These are phyloP conservation scores for Pomacea maculata DNA, from an alignment of 1,140 invertebrate genomes.

Conservation along the genomic window DNA sequence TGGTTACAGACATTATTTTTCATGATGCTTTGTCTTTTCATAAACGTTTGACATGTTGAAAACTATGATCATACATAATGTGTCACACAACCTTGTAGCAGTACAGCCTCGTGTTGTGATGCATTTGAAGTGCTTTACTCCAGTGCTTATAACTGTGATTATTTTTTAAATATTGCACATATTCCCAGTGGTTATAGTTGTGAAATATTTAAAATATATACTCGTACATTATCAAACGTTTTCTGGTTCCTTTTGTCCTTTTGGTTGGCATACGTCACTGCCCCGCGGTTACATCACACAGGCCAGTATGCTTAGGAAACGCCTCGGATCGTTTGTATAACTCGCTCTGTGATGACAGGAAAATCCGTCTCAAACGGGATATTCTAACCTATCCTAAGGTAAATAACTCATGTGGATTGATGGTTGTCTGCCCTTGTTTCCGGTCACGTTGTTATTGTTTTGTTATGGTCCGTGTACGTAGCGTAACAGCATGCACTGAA, in stretches of 20 bases:
- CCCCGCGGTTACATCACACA: slow-evolving; percentile 32
- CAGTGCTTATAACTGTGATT: no score
- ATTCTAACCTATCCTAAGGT: slow-evolving; percentile 65
- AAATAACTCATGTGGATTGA: slow-evolving; percentile 24
- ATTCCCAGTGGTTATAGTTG: neutral
- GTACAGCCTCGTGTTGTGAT: no score
- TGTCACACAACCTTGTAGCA: neutral
- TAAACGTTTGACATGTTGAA: no score
- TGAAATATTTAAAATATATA: neutral
- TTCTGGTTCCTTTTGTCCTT: slow-evolving; percentile 34
- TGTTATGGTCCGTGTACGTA: neutral
- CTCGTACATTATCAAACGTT: slow-evolving; percentile 8
- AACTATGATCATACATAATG: no score
- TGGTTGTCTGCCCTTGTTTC: slow-evolving; percentile 8
- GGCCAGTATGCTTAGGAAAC: slow-evolving; percentile 41
- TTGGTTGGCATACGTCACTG: slow-evolving; percentile 32
- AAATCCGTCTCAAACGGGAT: slow-evolving; percentile 62
- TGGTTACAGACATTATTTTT: no score
- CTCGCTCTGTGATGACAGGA: slow-evolving; percentile 61
- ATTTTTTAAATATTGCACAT: no score
- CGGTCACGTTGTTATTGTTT: neutral
- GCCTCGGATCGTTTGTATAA: slow-evolving; percentile 58
- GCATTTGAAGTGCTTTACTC: no score
- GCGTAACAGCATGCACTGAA: no score
- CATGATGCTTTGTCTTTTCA: no score